phyloP scores from a whole-genome alignment of 2,797 vertebrate genomes.

The Sternarchorhynchus goeldii region DNA sequence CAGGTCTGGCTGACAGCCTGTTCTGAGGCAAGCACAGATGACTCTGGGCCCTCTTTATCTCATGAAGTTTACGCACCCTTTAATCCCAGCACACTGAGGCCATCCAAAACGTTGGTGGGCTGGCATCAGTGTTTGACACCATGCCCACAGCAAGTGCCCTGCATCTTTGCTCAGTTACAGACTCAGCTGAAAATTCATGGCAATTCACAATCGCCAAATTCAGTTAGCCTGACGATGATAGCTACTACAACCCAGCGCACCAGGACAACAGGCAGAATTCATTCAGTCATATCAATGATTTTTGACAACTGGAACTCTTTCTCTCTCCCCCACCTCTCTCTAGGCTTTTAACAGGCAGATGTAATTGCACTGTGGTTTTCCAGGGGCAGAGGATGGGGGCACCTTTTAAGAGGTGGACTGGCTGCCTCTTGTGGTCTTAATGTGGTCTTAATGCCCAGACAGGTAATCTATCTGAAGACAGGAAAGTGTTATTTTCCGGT shows the following conservation, averaged over 20 bases:
- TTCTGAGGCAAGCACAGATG: too few relatives aligned
- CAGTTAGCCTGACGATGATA: not conserved
- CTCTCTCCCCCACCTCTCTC: slow-evolving; percentile 51
- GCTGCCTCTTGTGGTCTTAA: slow-evolving; percentile 75
- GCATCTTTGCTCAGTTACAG: too few relatives aligned
- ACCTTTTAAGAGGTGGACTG: slow-evolving; percentile 65
- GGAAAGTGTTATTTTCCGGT: slow-evolving; percentile 70
- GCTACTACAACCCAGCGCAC: not conserved
- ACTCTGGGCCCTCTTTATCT: too few relatives aligned
- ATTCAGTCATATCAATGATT: slow-evolving; percentile 18
- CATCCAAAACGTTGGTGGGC: too few relatives aligned
- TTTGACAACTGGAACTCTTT: not conserved
- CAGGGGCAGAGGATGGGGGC: slow-evolving; percentile 69
- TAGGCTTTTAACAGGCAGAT: slow-evolving; percentile 80
- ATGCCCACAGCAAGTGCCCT: too few relatives aligned
- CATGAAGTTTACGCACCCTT: too few relatives aligned
- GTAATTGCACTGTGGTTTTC: slow-evolving; percentile 77
- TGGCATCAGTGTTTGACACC: too few relatives aligned
- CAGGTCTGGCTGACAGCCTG: too few relatives aligned
- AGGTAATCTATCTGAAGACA: slow-evolving; percentile 79
- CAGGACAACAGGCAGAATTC: slow-evolving; percentile 13
- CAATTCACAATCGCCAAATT: not conserved
- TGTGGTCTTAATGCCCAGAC: slow-evolving; percentile 78
- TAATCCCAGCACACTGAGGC: too few relatives aligned
- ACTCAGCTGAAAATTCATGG: too few relatives aligned